A percentile compares a stretch with the other conserved stretches of the same genome.
Conservation (phyloP, 2,797 vertebrate genomes). For the Enteromius trimaculatus region DNA sequence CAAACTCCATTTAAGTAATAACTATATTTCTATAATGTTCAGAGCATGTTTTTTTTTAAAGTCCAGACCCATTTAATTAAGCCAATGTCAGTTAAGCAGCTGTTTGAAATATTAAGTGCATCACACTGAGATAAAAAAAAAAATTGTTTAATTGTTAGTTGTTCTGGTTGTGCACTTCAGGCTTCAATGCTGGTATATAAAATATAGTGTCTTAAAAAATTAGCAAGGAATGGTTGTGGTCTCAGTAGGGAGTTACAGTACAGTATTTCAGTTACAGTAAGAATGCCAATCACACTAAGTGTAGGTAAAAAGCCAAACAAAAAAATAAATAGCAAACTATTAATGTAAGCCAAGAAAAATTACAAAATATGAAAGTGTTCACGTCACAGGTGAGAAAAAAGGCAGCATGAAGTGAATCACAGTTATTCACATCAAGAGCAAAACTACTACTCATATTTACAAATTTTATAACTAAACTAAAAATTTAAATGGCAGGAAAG, state of each 20-base stretch:
- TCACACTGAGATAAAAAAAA: constrained; percentile 45
- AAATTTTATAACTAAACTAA: not conserved
- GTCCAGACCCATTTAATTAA: constrained; percentile 66
- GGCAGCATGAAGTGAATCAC: not conserved
- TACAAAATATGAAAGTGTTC: not conserved
- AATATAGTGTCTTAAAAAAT: constrained; percentile 64
- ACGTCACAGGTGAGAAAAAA: not conserved
- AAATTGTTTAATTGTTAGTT: constrained; percentile 4
- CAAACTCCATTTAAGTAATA: constrained; percentile 83
- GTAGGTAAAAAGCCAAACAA: not conserved
- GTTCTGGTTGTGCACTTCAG: constrained; percentile 32
- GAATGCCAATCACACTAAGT: constrained; percentile 60
- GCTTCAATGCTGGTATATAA: constrained; percentile 59
- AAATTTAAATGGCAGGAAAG: not conserved
- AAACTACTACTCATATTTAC: not conserved
- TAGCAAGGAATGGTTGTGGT: constrained; percentile 65
- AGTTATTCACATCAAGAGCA: not conserved
- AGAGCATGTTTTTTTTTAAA: constrained; percentile 52
- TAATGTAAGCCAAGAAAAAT: not conserved
- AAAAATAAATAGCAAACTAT: not conserved
- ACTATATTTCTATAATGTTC: constrained; percentile 68
- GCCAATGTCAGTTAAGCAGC: constrained; percentile 56
- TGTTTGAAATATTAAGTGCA: constrained; percentile 63
- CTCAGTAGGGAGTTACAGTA: constrained; percentile 58
- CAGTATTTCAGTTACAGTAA: constrained; percentile 65